A percentile compares a stretch with the other conserved stretches of the same genome.
phyloP scores from a whole-genome alignment of 30 jellyfish, hydroid and myxozoan species.

The Aurelia aurita complex sp. Pacific region DNA sequence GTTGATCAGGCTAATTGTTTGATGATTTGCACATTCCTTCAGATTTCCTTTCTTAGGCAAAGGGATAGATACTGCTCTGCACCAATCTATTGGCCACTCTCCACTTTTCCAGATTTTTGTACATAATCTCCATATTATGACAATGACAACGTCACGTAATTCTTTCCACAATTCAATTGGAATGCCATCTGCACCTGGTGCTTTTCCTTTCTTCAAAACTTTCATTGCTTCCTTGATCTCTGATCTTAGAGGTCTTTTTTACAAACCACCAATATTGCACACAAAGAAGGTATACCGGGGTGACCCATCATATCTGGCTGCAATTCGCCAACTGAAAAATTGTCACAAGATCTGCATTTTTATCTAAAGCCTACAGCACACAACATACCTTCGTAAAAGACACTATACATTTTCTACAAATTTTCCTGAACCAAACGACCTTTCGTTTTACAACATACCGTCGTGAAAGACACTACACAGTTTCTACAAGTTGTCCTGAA shows the following conservation, averaged over 20 bases:
- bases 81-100: slow-evolving; percentile 29
- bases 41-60: slow-evolving; percentile 21
- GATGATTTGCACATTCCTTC: slow-evolving; percentile 28
- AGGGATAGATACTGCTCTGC: neutral
- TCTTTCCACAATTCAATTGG: slow-evolving; percentile 2
- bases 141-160: neutral
- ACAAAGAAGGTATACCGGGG: no score
- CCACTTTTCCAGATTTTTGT: slow-evolving; percentile 14
- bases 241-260: neutral
- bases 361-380: no score
- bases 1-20: slow-evolving; percentile 25
- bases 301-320: no score
- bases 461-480: no score
- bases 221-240: neutral
- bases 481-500: no score
- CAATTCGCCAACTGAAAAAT: no score
- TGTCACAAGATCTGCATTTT: no score
- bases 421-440: no score
- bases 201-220: neutral
- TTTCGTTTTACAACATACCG: no score
- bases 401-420: no score
- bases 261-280: neutral
- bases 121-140: neutral
- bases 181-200: neutral
- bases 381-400: no score